Base-by-base conservation (phyloP, 1,140 invertebrate species). In the Argopecten irradians region DNA sequence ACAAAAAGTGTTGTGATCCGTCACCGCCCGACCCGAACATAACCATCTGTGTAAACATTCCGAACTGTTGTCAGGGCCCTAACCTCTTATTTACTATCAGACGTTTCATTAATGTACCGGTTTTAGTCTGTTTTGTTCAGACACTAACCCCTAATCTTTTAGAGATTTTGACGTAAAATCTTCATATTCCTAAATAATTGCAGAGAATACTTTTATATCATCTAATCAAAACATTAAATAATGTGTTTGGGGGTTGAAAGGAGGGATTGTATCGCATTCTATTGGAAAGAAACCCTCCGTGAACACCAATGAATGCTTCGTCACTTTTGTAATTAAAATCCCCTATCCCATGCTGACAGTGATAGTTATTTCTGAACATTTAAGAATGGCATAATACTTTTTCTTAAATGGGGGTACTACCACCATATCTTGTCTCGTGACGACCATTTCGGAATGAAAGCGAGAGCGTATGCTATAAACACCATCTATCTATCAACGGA, bases 1-100 rank as follows among this genome's bases (percentile, higher is more conserved):
- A 71, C 55, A 71, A 71, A 71, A 71, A 71, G 55, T 71, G 55
- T 71, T 71, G 55, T 71, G 22, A 71, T 71, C 55, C 55, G 55
- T 71, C 55, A 71, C 55, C n/a, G 55, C 19, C n/a, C 1, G 55
- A 71, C 55, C 55, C 55, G 55, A 71, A 71, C 55, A 28, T n/a
- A 3, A 16, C 22, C 55, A 71, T 71, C 55, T 71, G 55, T 71
- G 55, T 71, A 71, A 71, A 71, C 55, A 71, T 71, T 55, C 55
- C 22, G 22, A 11, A 71, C 55, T n/a, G 55, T 28, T 16, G 55
- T 71, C 28, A 28, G n/a, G 55, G 7, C 13, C 8, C 55, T 28
- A 71, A 71, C 55, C 55, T 71, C 55, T 71, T 28, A 71, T 71
- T 71, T 71, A 28, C 55, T 11, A 19, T 22, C n/a, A 28, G n/a